phyloP scores from a whole-genome alignment of 2,797 vertebrate species.

The Pangasius krempfi region DNA sequence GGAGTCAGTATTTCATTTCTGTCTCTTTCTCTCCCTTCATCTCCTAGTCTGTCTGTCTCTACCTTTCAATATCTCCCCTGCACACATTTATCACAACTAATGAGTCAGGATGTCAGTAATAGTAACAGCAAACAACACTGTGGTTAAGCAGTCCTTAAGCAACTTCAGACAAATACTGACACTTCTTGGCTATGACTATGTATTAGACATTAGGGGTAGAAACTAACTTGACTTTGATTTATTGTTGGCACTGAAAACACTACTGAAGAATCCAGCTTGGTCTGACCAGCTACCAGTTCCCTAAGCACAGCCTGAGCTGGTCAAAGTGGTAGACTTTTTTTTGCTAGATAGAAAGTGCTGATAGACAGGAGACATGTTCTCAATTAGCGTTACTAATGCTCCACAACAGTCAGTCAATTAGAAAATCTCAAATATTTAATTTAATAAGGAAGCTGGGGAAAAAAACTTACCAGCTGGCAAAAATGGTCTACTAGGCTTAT shows the following conservation, averaged over 20 bases:
- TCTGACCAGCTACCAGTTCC: background rate
- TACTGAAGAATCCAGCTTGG: background rate
- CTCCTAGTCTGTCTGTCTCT: constrained; percentile 1
- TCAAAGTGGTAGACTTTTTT: background rate
- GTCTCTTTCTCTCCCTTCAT: constrained; percentile 16
- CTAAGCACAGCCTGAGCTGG: background rate
- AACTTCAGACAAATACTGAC: background rate
- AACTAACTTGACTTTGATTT: background rate
- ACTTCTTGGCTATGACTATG: background rate
- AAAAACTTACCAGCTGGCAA: background rate
- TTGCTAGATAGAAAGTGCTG: background rate
- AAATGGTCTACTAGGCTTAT: background rate
- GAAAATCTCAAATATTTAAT: constrained; percentile 8
- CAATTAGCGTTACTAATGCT: background rate
- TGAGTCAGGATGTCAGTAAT: constrained; percentile 30
- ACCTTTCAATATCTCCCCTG: background rate
- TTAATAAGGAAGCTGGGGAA: background rate
- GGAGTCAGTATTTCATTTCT: constrained; percentile 25
- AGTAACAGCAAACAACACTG: constrained; percentile 22
- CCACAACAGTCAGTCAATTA: background rate
- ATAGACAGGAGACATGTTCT: background rate
- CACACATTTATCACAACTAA: constrained; percentile 53
- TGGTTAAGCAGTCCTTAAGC: constrained; percentile 21
- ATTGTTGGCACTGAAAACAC: background rate
- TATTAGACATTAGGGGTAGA: background rate